These are phyloP conservation scores for Epizoanthus rinbou DNA, from an alignment of 92 coral and sea anemone species.

Conservation along the genomic window DNA sequence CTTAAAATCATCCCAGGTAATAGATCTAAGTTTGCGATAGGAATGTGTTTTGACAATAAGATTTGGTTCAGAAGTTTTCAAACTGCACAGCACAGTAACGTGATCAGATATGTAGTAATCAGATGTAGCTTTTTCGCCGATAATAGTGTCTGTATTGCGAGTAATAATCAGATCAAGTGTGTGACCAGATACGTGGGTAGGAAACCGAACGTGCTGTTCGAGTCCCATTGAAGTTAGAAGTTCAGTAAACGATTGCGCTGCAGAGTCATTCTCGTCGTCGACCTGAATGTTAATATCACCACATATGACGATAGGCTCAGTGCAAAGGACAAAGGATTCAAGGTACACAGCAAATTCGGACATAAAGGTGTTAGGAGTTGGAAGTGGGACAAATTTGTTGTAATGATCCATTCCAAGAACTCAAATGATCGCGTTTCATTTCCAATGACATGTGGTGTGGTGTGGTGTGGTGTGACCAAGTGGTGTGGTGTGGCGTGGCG, in stretches of 20 bases:
- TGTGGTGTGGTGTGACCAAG: too few species aligned
- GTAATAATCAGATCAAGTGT: conserved; percentile 16
- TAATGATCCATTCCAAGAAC: not conserved
- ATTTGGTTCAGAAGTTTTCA: not conserved
- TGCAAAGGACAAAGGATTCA: conserved; percentile 52
- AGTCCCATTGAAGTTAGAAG: conserved; percentile 13
- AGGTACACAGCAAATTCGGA: conserved; percentile 53
- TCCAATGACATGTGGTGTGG: too few species aligned
- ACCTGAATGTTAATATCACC: not conserved
- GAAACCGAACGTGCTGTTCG: not conserved
- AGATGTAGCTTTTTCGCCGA: not conserved
- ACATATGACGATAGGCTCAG: conserved; percentile 50
- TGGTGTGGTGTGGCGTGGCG: too few species aligned
- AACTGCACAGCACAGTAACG: not conserved
- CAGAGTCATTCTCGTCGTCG: too few species aligned
- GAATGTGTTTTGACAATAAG: not conserved
- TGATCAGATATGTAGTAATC: conserved; percentile 12
- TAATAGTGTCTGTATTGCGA: conserved; percentile 20
- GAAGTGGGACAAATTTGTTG: not conserved
- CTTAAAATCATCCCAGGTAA: conserved; percentile 19
- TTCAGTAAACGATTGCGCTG: conserved; percentile 13
- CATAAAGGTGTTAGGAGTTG: conserved; percentile 34
- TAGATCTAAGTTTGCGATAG: conserved; percentile 2
- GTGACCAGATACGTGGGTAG: not conserved
- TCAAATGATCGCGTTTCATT: not conserved